Percentiles rank a stretch among this genome's conserved stretches.
phyloP scores from a whole-genome alignment of 2,113 vertebrate species.

The Macrotis lagotis region DNA sequence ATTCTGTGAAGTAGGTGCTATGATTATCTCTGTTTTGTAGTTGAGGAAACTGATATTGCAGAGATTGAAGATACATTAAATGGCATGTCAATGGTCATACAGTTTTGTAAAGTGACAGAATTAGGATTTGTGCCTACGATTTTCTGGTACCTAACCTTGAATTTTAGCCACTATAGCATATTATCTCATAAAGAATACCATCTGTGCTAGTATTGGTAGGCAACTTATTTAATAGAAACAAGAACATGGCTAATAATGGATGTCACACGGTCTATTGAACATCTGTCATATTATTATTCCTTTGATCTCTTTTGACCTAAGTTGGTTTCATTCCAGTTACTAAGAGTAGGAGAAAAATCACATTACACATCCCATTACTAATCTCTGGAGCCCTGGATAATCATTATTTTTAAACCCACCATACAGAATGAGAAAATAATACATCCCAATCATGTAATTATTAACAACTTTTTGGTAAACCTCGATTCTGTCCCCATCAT shows the following conservation, averaged over 20 bases:
- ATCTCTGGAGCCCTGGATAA: background rate
- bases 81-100: background rate
- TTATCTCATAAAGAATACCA: background rate
- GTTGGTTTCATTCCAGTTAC: fast-evolving
- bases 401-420: fast-evolving
- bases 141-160: background rate
- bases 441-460: fast-evolving
- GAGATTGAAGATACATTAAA: background rate
- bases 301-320: background rate
- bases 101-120: background rate
- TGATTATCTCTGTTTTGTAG: too few relatives aligned
- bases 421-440: background rate
- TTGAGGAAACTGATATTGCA: too few relatives aligned
- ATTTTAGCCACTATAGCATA: background rate
- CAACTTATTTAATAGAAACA: background rate
- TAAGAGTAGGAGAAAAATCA: fast-evolving
- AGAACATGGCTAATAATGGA: background rate
- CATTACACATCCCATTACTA: background rate
- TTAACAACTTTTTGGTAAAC: fast-evolving
- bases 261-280: background rate
- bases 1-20: background rate
- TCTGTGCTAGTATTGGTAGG: background rate
- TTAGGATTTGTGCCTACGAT: background rate
- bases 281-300: background rate
- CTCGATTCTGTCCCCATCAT: background rate